These are phyloP conservation scores for Tamandua tetradactyla DNA, from an alignment of 2,797 vertebrate genomes.

Conservation along the genomic window DNA sequence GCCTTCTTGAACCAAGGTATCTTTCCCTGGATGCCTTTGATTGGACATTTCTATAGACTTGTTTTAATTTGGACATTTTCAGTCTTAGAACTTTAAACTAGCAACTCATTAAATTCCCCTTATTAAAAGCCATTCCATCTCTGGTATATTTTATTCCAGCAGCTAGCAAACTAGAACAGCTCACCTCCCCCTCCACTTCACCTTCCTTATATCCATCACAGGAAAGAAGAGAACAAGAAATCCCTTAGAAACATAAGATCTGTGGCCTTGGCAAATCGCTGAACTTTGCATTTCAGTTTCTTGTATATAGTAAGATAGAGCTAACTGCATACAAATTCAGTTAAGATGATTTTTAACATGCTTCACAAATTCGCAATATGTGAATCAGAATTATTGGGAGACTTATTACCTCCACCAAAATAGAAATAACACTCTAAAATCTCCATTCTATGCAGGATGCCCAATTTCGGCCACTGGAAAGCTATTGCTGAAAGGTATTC, in stretches of 20 bases:
- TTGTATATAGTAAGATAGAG: not conserved
- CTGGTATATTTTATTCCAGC: no score
- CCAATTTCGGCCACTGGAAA: not conserved
- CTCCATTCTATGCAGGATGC: not conserved
- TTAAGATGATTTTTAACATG: not conserved
- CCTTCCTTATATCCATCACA: not conserved
- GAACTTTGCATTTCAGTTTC: not conserved
- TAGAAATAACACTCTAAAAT: not conserved
- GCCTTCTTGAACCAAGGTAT: no score
- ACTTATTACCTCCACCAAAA: not conserved
- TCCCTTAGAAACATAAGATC: not conserved
- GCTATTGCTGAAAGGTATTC: not conserved
- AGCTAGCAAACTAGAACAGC: no score
- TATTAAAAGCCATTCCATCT: no score
- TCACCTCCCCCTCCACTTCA: not conserved
- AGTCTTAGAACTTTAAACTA: no score
- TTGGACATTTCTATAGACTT: no score
- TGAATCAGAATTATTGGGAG: conserved; percentile 22
- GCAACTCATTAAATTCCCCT: no score
- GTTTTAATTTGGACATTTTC: no score
- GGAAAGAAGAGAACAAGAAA: not conserved
- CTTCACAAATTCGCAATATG: not conserved
- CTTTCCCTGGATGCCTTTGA: no score
- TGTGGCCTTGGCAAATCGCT: not conserved
- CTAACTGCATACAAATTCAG: not conserved